Evolutionary conservation across 2,888 invertebrate genomes (phyloP), one percentile per base, ranked within the genome.

Genomic region (Catotricha subobsoleta): DNA sequence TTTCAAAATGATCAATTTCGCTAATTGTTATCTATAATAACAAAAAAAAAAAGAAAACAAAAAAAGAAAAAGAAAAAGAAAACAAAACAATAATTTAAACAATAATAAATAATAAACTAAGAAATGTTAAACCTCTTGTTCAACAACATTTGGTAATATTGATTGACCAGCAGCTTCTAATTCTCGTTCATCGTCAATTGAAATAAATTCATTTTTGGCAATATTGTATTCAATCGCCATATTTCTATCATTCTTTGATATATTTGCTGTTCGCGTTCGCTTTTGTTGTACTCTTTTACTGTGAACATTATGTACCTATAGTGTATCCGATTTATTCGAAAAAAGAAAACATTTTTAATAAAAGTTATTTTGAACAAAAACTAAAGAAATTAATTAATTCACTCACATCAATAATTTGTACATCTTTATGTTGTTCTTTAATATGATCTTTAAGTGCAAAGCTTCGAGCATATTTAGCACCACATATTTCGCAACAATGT

Each of bases 361-460:
- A 8, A 8, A 8, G 10, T 25, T 6, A 25, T 8, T 8, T 8
- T 25, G 25, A 8, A 8, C 25, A 25, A 10, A 25, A 25, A 25
- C 7, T 10, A 25, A 25, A 25, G 6, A 25, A 15, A 19, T 16
- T 10, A 10, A 34, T 19, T 10, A 30, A 30, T 5, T n/a, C 20
- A 37, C 28, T 27, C 9, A 29, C 29, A n/a, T 39, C 38, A 19
- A 18, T 23, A 19, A 28, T 28, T 36, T 25, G 25, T 7, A 56
- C 57, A 10, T 61, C 59, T 8, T 60, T 60, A 51, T 78, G 79
- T n/a, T 69, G 73, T 34, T 73, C 71, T 43, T 71, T 75, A 50
- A 81, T 59, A 54, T 83, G 83, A 56, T 78, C 76, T 42, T 74
- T 74, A 9, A 83, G 60, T 0, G 82, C 81, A 59, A 79, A 81